Evolutionary conservation across 2,113 vertebrate species (phyloP).

Genomic region (Tragulus kanchil): DNA sequence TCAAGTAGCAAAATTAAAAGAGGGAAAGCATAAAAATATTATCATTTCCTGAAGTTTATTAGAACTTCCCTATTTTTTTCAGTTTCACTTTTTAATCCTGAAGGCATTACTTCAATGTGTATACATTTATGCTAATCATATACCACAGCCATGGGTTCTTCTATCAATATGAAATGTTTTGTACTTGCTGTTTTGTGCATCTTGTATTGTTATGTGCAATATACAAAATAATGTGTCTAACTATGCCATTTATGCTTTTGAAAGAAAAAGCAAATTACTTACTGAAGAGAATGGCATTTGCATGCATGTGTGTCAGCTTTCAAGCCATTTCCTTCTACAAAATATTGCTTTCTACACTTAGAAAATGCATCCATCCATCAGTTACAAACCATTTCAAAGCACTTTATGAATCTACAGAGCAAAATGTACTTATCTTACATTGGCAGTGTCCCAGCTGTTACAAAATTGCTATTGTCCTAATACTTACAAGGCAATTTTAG

Average conservation of each 20-base stretch:
- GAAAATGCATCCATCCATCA: conserved; percentile 95
- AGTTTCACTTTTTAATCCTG: conserved; percentile 90
- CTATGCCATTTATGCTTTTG: conserved; percentile 94
- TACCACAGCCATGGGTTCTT: conserved; percentile 92
- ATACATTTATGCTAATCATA: conserved; percentile 95
- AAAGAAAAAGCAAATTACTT: conserved; percentile 95
- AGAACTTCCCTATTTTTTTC: conserved; percentile 87
- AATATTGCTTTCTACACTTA: conserved; percentile 94
- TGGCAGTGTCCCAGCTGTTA: conserved; percentile 95
- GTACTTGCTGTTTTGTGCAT: conserved; percentile 94
- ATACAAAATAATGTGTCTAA: conserved; percentile 95
- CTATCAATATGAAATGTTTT: conserved; percentile 95
- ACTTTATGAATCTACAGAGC: conserved; percentile 94
- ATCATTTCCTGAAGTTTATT: conserved; percentile 86
- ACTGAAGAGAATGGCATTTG: conserved; percentile 95
- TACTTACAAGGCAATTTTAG: conserved; percentile 96
- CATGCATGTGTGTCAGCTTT: conserved; percentile 95
- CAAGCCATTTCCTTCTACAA: conserved; percentile 94
- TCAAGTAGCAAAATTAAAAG: conserved; percentile 72
- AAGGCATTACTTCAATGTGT: conserved; percentile 93
- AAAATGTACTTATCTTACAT: conserved; percentile 95
- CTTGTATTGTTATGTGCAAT: conserved; percentile 94
- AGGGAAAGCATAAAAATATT: conserved; percentile 82
- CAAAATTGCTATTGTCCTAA: conserved; percentile 96
- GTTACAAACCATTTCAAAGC: conserved; percentile 95